phyloP scores from a whole-genome alignment of 2,797 vertebrate species.

The Onychomys arenicola region DNA sequence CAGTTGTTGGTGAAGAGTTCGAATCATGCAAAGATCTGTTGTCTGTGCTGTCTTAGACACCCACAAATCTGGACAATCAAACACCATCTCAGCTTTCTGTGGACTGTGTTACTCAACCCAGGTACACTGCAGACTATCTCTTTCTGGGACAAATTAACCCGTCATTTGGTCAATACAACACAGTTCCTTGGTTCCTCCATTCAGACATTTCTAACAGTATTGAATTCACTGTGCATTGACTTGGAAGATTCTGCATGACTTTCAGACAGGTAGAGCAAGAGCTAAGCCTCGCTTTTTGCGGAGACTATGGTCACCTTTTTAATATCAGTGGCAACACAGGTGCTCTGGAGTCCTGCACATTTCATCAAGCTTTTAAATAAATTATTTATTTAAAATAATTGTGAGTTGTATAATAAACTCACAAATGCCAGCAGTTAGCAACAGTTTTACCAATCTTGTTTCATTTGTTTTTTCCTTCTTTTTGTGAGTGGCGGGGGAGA shows the following conservation, averaged over 20 bases:
- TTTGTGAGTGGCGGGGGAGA: not conserved
- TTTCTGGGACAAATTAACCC: constrained; percentile 25
- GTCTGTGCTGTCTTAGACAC: not conserved
- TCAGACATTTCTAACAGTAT: constrained; percentile 33
- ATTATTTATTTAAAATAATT: too few relatives aligned
- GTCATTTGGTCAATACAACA: constrained; percentile 22
- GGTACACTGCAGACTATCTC: not conserved
- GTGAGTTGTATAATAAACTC: not conserved
- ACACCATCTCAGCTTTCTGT: not conserved
- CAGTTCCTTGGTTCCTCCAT: not conserved
- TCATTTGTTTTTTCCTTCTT: not conserved
- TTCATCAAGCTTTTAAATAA: not conserved
- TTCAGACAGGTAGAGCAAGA: not conserved
- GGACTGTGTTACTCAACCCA: not conserved
- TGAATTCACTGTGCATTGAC: constrained; percentile 30
- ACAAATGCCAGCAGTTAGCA: not conserved
- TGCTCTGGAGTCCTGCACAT: constrained; percentile 25
- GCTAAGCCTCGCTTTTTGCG: constrained; percentile 16
- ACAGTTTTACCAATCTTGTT: constrained; percentile 6
- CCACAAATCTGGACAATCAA: not conserved
- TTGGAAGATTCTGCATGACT: not conserved
- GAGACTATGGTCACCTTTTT: not conserved
- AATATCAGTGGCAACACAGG: not conserved
- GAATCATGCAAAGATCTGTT: not conserved
- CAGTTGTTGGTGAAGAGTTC: not conserved